These are phyloP conservation scores for Meloidogyne floridensis DNA, from an alignment of 1,140 invertebrate species.

Conservation along the genomic window DNA sequence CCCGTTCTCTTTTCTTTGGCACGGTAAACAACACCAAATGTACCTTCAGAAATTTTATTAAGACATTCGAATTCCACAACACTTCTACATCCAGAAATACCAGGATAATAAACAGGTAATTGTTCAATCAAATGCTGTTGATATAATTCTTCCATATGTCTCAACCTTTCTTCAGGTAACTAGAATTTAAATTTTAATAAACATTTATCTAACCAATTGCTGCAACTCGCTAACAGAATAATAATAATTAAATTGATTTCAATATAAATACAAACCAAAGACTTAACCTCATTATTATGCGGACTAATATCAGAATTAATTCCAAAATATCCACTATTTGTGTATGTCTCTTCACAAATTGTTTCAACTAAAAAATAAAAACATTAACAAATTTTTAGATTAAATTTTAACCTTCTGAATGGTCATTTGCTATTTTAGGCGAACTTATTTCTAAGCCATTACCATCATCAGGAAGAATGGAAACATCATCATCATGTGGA, in stretches of 20 bases:
- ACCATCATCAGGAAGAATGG: not conserved
- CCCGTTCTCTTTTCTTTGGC: slow-evolving; percentile 92
- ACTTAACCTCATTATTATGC: not conserved
- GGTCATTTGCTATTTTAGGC: not conserved
- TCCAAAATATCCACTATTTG: not conserved
- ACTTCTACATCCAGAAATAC: slow-evolving; percentile 80
- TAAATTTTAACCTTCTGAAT: not conserved
- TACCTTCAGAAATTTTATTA: slow-evolving; percentile 95
- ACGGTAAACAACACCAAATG: slow-evolving; percentile 91
- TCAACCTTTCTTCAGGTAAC: slow-evolving; percentile 51
- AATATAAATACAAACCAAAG: not conserved
- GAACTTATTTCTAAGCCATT: not conserved
- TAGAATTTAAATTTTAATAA: slow-evolving; percentile 35
- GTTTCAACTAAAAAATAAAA: not conserved
- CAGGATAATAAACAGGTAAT: slow-evolving; percentile 60
- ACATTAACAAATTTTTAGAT: too few species aligned
- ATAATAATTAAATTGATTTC: too few species aligned
- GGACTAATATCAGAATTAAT: not conserved
- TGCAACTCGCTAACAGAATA: too few species aligned
- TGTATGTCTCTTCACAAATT: not conserved
- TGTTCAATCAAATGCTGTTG: slow-evolving; percentile 41
- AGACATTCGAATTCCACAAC: slow-evolving; percentile 98
- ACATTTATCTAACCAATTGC: too few species aligned
- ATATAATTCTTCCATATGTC: slow-evolving; percentile 35
- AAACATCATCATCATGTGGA: not conserved